These are phyloP conservation scores for Sardinella longiceps DNA, from an alignment of 2,797 vertebrate species.

Conservation along the genomic window DNA sequence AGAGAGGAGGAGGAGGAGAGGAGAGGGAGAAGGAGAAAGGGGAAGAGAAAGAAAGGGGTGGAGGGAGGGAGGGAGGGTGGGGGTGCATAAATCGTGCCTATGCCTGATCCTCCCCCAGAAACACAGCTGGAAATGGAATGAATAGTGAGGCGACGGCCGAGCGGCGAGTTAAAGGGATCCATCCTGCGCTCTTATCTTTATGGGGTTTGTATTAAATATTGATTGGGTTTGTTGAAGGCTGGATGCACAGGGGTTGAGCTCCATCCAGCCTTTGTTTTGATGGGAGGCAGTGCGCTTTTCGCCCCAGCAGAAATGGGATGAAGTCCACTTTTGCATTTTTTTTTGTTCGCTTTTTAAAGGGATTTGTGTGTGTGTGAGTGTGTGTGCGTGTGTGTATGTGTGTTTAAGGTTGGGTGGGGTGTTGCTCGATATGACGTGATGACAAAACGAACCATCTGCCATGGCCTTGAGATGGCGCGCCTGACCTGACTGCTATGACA, in stretches of 20 bases:
- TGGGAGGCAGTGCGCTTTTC: slow-evolving; percentile 49
- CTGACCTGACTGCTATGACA: slow-evolving; percentile 2
- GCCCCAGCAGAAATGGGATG: slow-evolving; percentile 32
- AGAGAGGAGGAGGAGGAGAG: not conserved
- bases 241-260: slow-evolving; percentile 66
- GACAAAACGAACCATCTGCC: slow-evolving; percentile 27
- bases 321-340: not conserved
- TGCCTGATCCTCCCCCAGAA: slow-evolving; percentile 63
- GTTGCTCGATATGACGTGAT: slow-evolving; percentile 6
- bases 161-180: slow-evolving; percentile 62
- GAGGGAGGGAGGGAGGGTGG: too few species aligned
- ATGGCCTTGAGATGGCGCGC: slow-evolving; percentile 2
- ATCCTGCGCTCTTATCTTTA: slow-evolving; percentile 61
- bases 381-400: not conserved
- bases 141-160: slow-evolving; percentile 68
- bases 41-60: not conserved
- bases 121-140: slow-evolving; percentile 64
- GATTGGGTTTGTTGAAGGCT: slow-evolving; percentile 77
- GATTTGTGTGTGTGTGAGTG: not conserved
- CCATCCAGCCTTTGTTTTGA: slow-evolving; percentile 60
- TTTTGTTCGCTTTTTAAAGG: not conserved
- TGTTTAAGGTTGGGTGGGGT: not conserved
- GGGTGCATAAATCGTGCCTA: slow-evolving; percentile 68
- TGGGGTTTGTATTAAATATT: slow-evolving; percentile 71
- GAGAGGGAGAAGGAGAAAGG: slow-evolving; percentile 43